Conservation (phyloP, 2,888 invertebrate genomes). For the Laothoe populi region DNA sequence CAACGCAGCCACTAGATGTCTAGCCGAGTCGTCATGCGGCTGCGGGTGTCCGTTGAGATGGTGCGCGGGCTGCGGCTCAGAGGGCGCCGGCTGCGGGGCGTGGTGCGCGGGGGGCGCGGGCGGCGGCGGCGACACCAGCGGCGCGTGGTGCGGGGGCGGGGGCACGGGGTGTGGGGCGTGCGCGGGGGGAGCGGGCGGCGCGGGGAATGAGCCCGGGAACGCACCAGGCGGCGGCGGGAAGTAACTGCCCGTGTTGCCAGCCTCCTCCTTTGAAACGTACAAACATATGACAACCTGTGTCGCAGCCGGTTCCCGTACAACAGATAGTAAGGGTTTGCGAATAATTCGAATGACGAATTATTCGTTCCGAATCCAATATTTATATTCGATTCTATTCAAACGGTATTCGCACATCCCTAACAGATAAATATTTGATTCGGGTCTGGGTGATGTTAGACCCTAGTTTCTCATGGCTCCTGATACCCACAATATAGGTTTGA, state of each 20-base stretch:
- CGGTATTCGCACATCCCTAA: too few relatives aligned
- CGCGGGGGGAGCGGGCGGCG: slow-evolving; percentile 46
- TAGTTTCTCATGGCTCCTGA: too few relatives aligned
- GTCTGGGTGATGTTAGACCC: too few relatives aligned
- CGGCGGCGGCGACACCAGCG: slow-evolving; percentile 49
- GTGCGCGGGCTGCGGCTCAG: slow-evolving; percentile 51
- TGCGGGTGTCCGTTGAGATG: slow-evolving; percentile 48
- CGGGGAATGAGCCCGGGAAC: slow-evolving; percentile 52
- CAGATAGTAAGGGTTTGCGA: too few relatives aligned
- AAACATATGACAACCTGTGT: too few relatives aligned
- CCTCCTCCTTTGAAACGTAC: slow-evolving; percentile 40
- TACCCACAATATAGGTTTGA: too few relatives aligned
- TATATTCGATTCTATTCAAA: too few relatives aligned
- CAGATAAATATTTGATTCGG: too few relatives aligned
- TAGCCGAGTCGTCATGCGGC: slow-evolving; percentile 47
- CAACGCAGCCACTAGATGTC: slow-evolving; percentile 55
- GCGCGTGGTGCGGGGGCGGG: slow-evolving; percentile 40
- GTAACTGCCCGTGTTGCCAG: slow-evolving; percentile 49
- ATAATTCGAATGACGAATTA: too few relatives aligned
- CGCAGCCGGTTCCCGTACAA: too few relatives aligned
- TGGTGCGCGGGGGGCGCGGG: slow-evolving; percentile 47
- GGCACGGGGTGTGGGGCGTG: slow-evolving; percentile 46
- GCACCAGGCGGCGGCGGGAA: slow-evolving; percentile 52
- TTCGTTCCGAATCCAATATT: too few relatives aligned
- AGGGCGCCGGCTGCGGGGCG: slow-evolving; percentile 45